Percentiles rank a stretch among this genome's conserved stretches.
Evolutionary conservation across 2,113 vertebrate genomes (phyloP).

Genomic region (Verasper variegatus): DNA sequence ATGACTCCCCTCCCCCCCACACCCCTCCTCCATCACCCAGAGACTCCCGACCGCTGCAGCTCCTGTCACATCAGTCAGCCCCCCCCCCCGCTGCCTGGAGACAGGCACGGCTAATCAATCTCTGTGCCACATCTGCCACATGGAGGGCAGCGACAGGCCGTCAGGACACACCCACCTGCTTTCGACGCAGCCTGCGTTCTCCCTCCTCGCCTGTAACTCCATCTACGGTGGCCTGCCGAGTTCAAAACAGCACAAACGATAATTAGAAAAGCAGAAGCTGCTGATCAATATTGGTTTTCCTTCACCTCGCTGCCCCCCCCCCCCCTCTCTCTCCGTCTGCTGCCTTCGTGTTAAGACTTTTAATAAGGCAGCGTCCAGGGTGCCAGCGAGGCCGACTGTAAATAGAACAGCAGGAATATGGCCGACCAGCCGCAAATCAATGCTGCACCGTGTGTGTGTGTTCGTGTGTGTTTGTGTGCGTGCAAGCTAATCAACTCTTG

Average conservation of each 20-base stretch:
- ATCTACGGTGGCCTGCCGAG: not conserved
- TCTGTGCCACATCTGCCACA: slow-evolving; percentile 49
- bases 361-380: slow-evolving; percentile 71
- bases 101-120: slow-evolving; percentile 66
- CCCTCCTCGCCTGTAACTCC: not conserved
- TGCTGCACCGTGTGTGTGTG: slow-evolving; percentile 46
- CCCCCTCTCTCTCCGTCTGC: slow-evolving; percentile 20
- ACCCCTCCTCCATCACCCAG: not conserved
- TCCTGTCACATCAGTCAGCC: slow-evolving; percentile 44
- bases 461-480: not conserved
- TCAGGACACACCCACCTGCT: slow-evolving; percentile 5
- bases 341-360: slow-evolving; percentile 69
- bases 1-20: not conserved
- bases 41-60: slow-evolving; percentile 10
- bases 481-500: not conserved
- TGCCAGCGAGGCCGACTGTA: slow-evolving; percentile 69
- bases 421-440: slow-evolving; percentile 70
- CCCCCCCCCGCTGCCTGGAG: not conserved
- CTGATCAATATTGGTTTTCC: slow-evolving; percentile 41
- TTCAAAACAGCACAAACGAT: slow-evolving; percentile 1
- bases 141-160: not conserved
- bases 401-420: slow-evolving; percentile 73
- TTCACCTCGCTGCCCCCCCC: slow-evolving; percentile 20
- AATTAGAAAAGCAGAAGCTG: slow-evolving; percentile 15
- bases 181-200: not conserved